Evolutionary conservation across 2,888 invertebrate species (phyloP).

Genomic region (Poecilus cupreus): DNA sequence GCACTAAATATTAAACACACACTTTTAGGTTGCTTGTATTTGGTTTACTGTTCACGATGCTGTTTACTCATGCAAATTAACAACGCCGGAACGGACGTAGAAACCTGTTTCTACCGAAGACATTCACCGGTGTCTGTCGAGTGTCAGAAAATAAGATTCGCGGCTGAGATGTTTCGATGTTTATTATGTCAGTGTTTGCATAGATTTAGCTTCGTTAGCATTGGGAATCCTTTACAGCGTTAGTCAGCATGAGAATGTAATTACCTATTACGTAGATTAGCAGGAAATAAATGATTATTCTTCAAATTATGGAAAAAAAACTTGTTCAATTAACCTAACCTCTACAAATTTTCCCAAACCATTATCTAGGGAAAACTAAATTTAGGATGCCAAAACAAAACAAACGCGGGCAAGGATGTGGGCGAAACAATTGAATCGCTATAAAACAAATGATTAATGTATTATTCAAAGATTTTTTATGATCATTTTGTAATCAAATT

Average conservation of each 20-base stretch:
- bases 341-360: slow-evolving; percentile 7
- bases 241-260: slow-evolving; percentile 41
- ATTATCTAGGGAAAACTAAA: slow-evolving; percentile 19
- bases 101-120: slow-evolving; percentile 19
- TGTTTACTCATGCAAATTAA: slow-evolving; percentile 16
- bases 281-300: slow-evolving; percentile 32
- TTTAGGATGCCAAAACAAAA: not conserved
- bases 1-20: not conserved
- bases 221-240: slow-evolving; percentile 1
- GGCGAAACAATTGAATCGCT: not conserved
- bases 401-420: not conserved
- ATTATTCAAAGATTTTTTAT: not conserved
- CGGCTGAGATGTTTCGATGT: not conserved
- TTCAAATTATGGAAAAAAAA: not conserved
- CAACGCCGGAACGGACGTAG: not conserved
- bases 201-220: not conserved
- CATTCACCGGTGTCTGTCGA: slow-evolving; percentile 36
- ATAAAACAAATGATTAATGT: not conserved
- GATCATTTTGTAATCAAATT: not conserved
- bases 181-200: not conserved
- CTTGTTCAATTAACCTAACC: slow-evolving; percentile 4
- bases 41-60: not conserved
- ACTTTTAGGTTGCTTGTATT: not conserved
- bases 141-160: slow-evolving; percentile 3
- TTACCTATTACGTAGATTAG: slow-evolving; percentile 35